These are phyloP conservation scores for Spilosoma lubricipeda DNA, from an alignment of 2,888 invertebrate genomes.

Conservation along the genomic window DNA sequence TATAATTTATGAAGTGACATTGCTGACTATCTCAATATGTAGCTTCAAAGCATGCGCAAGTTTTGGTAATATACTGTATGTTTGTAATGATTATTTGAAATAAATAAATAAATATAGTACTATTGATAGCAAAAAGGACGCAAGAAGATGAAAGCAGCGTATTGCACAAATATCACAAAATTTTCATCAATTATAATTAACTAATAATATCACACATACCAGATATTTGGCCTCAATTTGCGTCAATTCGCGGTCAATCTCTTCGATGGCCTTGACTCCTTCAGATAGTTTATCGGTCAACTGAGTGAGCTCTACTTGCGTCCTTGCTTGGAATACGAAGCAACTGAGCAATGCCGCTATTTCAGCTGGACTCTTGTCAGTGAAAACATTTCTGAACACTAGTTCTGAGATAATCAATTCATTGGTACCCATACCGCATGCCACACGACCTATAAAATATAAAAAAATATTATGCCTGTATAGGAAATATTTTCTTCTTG, in stretches of 20 bases:
- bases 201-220: slow-evolving; percentile 66
- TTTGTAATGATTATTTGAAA: too few species aligned
- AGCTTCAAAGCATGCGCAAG: too few species aligned
- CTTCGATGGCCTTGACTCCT: slow-evolving; percentile 90
- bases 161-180: neutral
- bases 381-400: slow-evolving; percentile 95
- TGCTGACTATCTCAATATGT: too few species aligned
- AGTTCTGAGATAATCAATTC: slow-evolving; percentile 98
- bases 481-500: neutral
- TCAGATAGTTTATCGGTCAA: slow-evolving; percentile 86
- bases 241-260: slow-evolving; percentile 89
- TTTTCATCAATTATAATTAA: neutral
- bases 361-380: slow-evolving; percentile 94
- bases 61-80: too few species aligned
- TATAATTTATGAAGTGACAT: too few species aligned
- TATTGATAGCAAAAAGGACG: too few species aligned
- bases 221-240: slow-evolving; percentile 88
- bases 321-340: slow-evolving; percentile 96
- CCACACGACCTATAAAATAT: slow-evolving; percentile 67
- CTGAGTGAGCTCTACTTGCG: slow-evolving; percentile 84
- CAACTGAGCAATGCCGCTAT: slow-evolving; percentile 97
- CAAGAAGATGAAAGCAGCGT: too few species aligned
- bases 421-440: slow-evolving; percentile 87
- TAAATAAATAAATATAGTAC: too few species aligned
- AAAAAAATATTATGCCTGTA: neutral